Percentiles rank a stretch among this genome's conserved stretches.
Evolutionary conservation across 2,888 invertebrate species (phyloP).

Genomic region (Oscheius onirici): DNA sequence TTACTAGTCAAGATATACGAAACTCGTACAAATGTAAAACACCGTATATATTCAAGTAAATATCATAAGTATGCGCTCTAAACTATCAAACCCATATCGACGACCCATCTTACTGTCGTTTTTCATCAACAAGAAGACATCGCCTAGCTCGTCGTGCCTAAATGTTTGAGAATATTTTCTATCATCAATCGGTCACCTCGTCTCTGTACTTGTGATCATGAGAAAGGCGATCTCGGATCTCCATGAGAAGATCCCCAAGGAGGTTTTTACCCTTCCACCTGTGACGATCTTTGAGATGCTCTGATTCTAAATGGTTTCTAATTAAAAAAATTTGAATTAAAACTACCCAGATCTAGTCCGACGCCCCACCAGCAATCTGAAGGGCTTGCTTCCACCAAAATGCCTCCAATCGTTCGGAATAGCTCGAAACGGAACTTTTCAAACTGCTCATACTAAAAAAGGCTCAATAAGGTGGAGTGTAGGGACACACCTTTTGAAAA

Average conservation of each 20-base stretch:
- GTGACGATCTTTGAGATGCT: not conserved
- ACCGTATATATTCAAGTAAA: too few relatives aligned
- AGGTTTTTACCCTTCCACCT: slow-evolving; percentile 25
- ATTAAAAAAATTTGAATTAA: not conserved
- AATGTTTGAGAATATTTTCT: not conserved
- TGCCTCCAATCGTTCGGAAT: slow-evolving; percentile 19
- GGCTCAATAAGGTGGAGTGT: too few relatives aligned
- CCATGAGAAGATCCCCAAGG: slow-evolving; percentile 25
- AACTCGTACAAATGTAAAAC: too few relatives aligned
- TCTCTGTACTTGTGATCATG: not conserved
- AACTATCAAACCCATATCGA: too few relatives aligned
- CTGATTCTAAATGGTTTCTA: slow-evolving; percentile 10
- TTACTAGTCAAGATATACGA: too few relatives aligned
- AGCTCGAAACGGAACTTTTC: slow-evolving; percentile 12
- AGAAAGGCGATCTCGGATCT: slow-evolving; percentile 12
- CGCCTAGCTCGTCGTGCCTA: not conserved
- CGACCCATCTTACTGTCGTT: too few relatives aligned
- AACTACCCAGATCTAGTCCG: slow-evolving; percentile 22
- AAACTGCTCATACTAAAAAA: slow-evolving; percentile 21
- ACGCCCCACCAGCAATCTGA: slow-evolving; percentile 25
- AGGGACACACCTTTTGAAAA: slow-evolving; percentile 6
- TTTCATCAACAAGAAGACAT: not conserved
- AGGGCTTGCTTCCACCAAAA: slow-evolving; percentile 26
- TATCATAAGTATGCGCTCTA: too few relatives aligned
- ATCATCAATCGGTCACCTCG: not conserved